Evolutionary conservation across 2,888 invertebrate genomes (phyloP).

Genomic region (Ectemnius lituratus): DNA sequence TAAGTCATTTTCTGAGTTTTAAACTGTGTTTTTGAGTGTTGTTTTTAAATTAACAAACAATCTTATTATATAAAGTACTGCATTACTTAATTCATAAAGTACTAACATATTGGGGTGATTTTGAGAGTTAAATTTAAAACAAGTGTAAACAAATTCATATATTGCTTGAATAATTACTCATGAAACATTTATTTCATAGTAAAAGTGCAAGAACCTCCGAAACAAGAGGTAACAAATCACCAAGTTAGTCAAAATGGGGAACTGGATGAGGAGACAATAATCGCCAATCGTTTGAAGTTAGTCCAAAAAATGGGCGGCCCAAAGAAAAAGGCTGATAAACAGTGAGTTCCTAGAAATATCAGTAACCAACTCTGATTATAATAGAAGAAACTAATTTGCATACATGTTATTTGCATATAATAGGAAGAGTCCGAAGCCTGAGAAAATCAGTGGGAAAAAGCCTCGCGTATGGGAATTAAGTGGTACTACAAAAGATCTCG

Average conservation of each 20-base stretch:
- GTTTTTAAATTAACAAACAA: neutral
- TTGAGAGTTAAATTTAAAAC: too few relatives aligned
- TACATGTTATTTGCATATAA: constrained; percentile 62
- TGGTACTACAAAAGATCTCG: constrained; percentile 88
- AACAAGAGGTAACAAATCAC: constrained; percentile 77
- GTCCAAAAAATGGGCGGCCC: constrained; percentile 87
- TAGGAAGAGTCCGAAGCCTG: constrained; percentile 80
- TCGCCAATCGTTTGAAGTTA: constrained; percentile 88
- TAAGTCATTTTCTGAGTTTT: constrained; percentile 58
- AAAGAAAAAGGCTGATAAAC: constrained; percentile 82
- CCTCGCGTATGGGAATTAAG: constrained; percentile 94
- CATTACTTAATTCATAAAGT: too few relatives aligned
- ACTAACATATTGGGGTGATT: too few relatives aligned
- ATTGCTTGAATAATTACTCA: neutral
- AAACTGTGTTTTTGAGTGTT: neutral
- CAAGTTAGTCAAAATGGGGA: constrained; percentile 73
- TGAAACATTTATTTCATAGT: constrained; percentile 49
- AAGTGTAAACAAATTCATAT: too few relatives aligned
- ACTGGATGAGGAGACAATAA: constrained; percentile 84
- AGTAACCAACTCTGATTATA: neutral
- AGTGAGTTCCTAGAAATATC: constrained; percentile 72
- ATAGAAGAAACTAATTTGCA: neutral
- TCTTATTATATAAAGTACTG: neutral
- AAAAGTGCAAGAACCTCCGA: constrained; percentile 71
- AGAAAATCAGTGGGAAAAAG: constrained; percentile 88